Percentiles rank a stretch among this genome's conserved stretches.
phyloP scores from a whole-genome alignment of 2,113 vertebrate genomes.

The Antechinus stuartii region DNA sequence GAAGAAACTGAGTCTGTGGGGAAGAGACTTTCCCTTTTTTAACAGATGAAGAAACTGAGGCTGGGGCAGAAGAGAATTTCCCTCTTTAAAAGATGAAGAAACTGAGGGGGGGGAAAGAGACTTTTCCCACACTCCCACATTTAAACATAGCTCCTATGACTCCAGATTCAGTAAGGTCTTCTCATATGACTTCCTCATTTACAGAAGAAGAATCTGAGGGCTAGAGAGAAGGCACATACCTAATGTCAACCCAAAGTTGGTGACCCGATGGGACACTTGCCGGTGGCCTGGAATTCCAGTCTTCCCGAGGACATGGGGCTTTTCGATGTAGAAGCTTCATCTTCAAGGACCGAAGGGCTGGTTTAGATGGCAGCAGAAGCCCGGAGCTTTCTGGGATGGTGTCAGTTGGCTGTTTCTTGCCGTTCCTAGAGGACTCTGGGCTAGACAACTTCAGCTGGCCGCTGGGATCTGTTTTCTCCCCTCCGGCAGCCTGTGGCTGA shows the following conservation, averaged over 20 bases:
- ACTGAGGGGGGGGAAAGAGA: too few relatives aligned
- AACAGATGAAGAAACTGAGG: too few relatives aligned
- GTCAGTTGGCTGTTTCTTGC: conserved; percentile 59
- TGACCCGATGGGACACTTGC: conserved; percentile 57
- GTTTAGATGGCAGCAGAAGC: conserved; percentile 58
- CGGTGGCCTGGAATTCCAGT: neutral
- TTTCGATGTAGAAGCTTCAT: conserved; percentile 52
- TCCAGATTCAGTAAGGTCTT: neutral
- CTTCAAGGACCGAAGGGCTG: conserved; percentile 73
- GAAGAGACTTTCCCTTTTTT: too few relatives aligned
- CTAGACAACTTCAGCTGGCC: conserved; percentile 40
- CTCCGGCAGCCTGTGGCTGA: conserved; percentile 46
- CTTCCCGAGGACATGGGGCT: neutral
- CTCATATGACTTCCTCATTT: neutral
- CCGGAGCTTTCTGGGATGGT: neutral
- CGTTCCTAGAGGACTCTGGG: conserved; percentile 10
- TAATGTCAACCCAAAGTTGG: conserved; percentile 18
- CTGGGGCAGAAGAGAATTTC: neutral
- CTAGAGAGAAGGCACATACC: neutral
- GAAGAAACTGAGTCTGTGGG: too few relatives aligned
- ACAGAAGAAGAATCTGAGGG: neutral
- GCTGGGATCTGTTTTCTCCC: conserved; percentile 26
- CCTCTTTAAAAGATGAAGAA: too few relatives aligned
- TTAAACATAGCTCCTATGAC: neutral
- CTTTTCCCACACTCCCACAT: neutral